Evolutionary conservation across 2,113 vertebrate genomes (phyloP).

Genomic region (Gasterosteus nipponicus): DNA sequence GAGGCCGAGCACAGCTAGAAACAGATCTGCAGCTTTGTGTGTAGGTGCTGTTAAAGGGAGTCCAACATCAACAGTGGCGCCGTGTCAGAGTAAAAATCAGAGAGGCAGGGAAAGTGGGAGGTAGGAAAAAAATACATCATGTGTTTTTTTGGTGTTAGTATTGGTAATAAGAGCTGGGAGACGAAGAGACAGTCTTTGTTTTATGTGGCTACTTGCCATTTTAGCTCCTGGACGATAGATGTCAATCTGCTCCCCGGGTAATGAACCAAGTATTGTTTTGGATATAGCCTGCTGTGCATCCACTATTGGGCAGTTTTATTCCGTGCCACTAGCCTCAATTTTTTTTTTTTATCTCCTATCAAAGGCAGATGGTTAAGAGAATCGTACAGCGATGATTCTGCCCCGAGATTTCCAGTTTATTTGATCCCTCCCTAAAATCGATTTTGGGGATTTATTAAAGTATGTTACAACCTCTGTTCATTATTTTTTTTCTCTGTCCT

Average conservation of each 20-base stretch:
- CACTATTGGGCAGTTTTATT: background rate
- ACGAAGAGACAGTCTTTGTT: constrained; percentile 50
- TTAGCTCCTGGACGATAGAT: constrained; percentile 56
- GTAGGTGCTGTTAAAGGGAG: constrained; percentile 52
- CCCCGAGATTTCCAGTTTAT: background rate
- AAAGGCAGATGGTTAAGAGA: constrained; percentile 33
- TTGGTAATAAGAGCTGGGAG: constrained; percentile 43
- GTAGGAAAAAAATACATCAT: constrained; percentile 31
- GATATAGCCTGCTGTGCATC: background rate
- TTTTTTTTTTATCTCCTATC: background rate
- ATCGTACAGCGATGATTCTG: background rate
- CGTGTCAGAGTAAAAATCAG: constrained; percentile 47
- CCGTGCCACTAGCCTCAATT: background rate
- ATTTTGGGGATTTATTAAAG: background rate
- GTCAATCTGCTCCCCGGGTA: constrained; percentile 43
- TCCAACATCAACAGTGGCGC: constrained; percentile 65
- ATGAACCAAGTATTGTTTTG: constrained; percentile 14
- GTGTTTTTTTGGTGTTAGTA: constrained; percentile 59
- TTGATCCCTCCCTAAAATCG: background rate
- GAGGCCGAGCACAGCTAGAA: constrained; percentile 33
- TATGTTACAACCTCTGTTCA: background rate
- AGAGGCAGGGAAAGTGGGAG: constrained; percentile 47
- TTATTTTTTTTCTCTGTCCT: background rate
- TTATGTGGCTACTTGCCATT: constrained; percentile 57
- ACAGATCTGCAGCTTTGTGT: constrained; percentile 29